These are phyloP conservation scores for Rhinella marina DNA, from an alignment of 2,797 vertebrate species.

Conservation along the genomic window DNA sequence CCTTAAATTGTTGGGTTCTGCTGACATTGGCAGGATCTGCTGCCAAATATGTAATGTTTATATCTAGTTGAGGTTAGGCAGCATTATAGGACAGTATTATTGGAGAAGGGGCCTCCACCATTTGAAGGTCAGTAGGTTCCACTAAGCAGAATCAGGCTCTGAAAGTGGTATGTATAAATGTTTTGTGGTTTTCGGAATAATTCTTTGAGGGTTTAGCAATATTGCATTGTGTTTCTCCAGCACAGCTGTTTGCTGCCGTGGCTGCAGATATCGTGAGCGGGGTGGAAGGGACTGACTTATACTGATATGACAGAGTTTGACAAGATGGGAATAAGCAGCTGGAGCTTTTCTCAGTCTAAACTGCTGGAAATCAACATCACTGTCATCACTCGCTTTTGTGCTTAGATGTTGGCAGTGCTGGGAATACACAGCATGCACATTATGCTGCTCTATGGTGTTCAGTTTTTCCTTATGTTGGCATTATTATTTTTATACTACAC, in stretches of 20 bases:
- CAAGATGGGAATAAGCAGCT: conserved; percentile 44
- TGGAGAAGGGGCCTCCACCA: background rate
- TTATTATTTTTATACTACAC: conserved; percentile 11
- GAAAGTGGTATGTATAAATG: background rate
- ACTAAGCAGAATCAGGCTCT: background rate
- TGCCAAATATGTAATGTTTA: background rate
- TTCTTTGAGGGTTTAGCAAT: background rate
- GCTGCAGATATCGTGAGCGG: background rate
- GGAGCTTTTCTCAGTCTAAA: conserved; percentile 39
- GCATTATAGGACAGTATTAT: background rate
- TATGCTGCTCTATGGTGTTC: background rate
- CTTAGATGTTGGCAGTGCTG: background rate
- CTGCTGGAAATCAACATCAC: conserved; percentile 43
- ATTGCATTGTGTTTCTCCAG: background rate
- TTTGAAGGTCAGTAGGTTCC: background rate
- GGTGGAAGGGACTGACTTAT: background rate
- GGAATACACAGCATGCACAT: conserved; percentile 32
- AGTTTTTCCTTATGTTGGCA: background rate
- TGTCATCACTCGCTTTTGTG: conserved; percentile 37
- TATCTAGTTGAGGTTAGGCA: background rate
- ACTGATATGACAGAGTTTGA: conserved; percentile 11
- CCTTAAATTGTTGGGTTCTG: background rate
- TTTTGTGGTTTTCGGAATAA: background rate
- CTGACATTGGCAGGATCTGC: background rate
- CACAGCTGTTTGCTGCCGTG: conserved; percentile 20